Percentiles rank a stretch among this genome's conserved stretches.
phyloP scores from a whole-genome alignment of 2,113 vertebrate species.

The Larimichthys crocea region DNA sequence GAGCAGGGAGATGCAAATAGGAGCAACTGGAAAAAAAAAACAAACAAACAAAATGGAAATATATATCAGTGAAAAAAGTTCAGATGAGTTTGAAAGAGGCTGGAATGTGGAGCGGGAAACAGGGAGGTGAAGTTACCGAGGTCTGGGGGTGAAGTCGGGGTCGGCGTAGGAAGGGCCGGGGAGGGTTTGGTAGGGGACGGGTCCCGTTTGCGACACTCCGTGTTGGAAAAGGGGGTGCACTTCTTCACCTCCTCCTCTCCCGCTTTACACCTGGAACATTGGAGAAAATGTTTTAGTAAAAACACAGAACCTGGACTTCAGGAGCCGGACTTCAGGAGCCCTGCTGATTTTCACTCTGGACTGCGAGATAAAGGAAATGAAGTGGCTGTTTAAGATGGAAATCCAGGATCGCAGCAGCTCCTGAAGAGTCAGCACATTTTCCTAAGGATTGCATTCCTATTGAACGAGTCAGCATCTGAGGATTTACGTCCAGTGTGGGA shows the following conservation, averaged over 20 bases:
- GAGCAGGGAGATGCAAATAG: slow-evolving; percentile 12
- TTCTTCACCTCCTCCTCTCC: slow-evolving; percentile 77
- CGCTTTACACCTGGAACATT: slow-evolving; percentile 77
- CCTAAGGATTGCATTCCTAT: background rate
- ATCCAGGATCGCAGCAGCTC: background rate
- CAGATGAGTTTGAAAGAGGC: rapidly evolving
- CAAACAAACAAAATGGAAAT: background rate
- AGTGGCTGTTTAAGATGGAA: background rate
- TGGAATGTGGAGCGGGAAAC: background rate
- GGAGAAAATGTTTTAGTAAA: background rate
- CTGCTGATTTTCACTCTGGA: no score
- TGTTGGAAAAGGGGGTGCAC: slow-evolving; percentile 82
- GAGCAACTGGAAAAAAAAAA: slow-evolving; percentile 47
- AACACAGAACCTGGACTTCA: background rate
- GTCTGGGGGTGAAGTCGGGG: slow-evolving; percentile 2
- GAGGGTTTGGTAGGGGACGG: slow-evolving; percentile 40
- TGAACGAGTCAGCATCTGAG: background rate
- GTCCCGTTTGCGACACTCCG: slow-evolving; percentile 73
- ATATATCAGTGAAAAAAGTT: background rate
- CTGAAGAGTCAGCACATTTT: background rate
- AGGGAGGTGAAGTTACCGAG: slow-evolving; percentile 43
- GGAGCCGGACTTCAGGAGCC: background rate
- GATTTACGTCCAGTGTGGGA: no score
- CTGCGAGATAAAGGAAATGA: background rate
- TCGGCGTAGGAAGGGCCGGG: background rate